These are phyloP conservation scores for Loris lydekkerianus DNA, from an alignment of 2,797 vertebrate species.

Conservation along the genomic window DNA sequence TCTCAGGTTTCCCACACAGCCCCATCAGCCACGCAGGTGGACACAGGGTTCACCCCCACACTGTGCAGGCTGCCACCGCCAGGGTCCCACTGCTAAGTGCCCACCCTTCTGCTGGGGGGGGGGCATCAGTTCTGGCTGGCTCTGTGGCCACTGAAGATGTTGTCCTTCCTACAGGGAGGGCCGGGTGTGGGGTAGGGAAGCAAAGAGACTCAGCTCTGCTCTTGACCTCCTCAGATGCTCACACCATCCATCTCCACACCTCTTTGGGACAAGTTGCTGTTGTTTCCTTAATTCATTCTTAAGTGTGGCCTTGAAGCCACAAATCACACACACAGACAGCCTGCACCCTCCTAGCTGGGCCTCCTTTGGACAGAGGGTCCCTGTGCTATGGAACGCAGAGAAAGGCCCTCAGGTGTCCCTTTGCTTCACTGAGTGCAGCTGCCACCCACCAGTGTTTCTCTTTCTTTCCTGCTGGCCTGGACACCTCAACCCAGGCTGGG, in stretches of 20 bases:
- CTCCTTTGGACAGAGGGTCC: background rate
- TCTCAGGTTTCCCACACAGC: too few relatives aligned
- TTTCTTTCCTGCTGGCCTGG: too few relatives aligned
- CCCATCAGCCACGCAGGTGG: too few relatives aligned
- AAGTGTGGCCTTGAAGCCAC: background rate
- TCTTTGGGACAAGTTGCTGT: background rate
- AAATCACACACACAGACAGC: background rate
- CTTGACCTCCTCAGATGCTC: background rate
- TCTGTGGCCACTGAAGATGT: too few relatives aligned
- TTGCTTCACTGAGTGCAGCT: background rate
- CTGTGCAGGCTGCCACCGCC: background rate
- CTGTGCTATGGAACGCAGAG: background rate
- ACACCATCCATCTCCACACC: fast-evolving
- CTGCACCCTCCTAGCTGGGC: background rate
- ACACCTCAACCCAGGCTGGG: background rate
- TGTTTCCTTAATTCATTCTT: background rate
- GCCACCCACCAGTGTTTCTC: background rate
- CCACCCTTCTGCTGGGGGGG: background rate
- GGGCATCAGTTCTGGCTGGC: background rate
- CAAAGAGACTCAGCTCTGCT: background rate
- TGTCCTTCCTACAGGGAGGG: background rate
- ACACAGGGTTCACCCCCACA: background rate
- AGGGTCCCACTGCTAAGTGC: fast-evolving
- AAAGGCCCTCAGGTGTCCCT: background rate
- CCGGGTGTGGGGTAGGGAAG: fast-evolving